phyloP scores from a whole-genome alignment of 92 coral and sea anemone genomes.

The Nematostella vectensis region DNA sequence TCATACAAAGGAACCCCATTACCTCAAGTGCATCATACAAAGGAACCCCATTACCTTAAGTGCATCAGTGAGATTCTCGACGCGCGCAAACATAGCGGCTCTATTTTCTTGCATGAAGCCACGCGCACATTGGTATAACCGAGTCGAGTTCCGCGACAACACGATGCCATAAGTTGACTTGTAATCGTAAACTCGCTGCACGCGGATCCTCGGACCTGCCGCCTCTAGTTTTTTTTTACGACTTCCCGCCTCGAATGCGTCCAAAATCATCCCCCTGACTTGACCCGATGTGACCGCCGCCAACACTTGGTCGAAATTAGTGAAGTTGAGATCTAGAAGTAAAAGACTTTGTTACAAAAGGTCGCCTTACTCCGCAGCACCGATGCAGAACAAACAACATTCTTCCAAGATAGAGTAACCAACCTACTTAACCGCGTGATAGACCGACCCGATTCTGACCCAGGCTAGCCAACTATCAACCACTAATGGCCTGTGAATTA shows the following conservation, averaged over 20 bases:
- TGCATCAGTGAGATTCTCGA: constrained; percentile 28
- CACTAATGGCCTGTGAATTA: no score
- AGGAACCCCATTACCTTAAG: constrained; percentile 18
- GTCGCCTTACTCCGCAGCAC: no score
- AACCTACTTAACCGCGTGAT: no score
- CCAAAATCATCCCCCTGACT: constrained; percentile 68
- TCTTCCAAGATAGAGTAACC: no score
- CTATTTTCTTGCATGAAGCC: constrained; percentile 55
- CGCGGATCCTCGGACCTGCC: constrained; percentile 15
- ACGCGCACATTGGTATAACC: constrained; percentile 46
- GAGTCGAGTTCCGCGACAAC: constrained; percentile 58
- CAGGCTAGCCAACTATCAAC: no score
- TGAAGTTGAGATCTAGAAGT: constrained; percentile 34
- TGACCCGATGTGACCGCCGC: constrained; percentile 33
- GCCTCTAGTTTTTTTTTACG: constrained; percentile 31
- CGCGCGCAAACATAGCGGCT: constrained; percentile 43
- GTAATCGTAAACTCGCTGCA: constrained; percentile 54
- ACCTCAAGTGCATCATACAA: no score
- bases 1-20: no score
- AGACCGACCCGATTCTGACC: no score
- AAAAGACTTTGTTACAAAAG: background rate
- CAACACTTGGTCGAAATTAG: constrained; percentile 47
- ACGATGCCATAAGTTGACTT: constrained; percentile 70
- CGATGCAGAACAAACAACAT: no score
- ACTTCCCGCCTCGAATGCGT: constrained; percentile 65